Percentiles rank a stretch among this genome's conserved stretches.
Conservation (phyloP, 2,888 invertebrate species). For the Limnephilus lunatus region DNA sequence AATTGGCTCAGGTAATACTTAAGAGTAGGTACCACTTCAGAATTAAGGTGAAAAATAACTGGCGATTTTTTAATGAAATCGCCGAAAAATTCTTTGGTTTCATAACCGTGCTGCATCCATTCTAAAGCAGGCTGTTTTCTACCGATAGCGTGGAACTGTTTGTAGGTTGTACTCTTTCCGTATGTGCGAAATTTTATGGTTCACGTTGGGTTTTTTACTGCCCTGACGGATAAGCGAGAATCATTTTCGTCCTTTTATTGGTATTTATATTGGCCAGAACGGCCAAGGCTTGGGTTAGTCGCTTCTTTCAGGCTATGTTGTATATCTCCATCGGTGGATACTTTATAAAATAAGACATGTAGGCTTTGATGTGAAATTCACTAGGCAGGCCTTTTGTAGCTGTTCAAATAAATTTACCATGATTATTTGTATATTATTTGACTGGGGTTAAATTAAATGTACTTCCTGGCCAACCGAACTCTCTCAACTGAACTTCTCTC, state of each 20-base stretch:
- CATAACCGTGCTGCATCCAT: neutral
- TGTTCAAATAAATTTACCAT: neutral
- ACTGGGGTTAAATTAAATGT: neutral
- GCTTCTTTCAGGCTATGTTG: neutral
- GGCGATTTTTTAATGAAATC: too few relatives aligned
- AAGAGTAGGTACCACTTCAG: too few relatives aligned
- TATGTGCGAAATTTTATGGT: slow-evolving; percentile 24
- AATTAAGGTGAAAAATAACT: too few relatives aligned
- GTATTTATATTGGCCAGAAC: slow-evolving; percentile 27
- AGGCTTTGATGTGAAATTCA: neutral
- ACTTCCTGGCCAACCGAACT: too few relatives aligned
- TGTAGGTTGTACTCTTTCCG: neutral
- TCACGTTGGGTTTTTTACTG: slow-evolving; percentile 4
- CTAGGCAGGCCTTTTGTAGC: neutral
- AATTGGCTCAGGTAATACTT: too few relatives aligned
- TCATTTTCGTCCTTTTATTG: slow-evolving; percentile 51
- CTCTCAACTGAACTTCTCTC: too few relatives aligned
- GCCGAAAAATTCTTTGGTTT: neutral
- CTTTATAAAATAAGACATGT: neutral
- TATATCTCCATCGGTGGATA: neutral
- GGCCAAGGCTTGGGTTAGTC: slow-evolving; percentile 5
- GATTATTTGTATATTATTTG: neutral
- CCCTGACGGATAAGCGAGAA: slow-evolving; percentile 41
- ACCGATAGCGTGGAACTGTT: neutral
- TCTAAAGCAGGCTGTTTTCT: neutral